phyloP scores from a whole-genome alignment of 2,888 invertebrate genomes.

The Tipula unca region DNA sequence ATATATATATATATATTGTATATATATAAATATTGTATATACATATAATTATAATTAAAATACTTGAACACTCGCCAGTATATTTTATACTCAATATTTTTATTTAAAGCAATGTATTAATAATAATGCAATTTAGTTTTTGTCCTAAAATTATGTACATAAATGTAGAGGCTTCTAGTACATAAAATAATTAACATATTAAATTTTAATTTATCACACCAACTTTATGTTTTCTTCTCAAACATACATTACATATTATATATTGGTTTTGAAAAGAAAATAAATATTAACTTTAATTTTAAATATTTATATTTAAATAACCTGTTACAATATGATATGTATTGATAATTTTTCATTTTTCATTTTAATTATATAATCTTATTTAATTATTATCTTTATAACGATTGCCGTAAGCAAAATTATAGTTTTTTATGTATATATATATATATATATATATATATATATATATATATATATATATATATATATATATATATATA shows the following conservation, averaged over 20 bases:
- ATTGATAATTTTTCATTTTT: background rate
- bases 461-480: background rate
- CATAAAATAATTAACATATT: background rate
- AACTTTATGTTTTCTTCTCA: background rate
- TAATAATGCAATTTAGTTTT: background rate
- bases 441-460: background rate
- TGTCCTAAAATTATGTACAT: background rate
- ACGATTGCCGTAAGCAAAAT: background rate
- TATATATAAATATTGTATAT: background rate
- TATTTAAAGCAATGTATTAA: background rate
- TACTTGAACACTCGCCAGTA: background rate
- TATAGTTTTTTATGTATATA: background rate
- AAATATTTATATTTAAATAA: background rate
- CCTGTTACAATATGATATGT: slow-evolving; percentile 2
- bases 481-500: too few relatives aligned
- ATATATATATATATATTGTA: background rate
- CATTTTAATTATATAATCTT: background rate
- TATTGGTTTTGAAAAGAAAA: background rate
- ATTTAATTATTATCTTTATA: background rate
- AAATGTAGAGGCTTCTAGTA: background rate
- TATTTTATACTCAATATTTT: background rate
- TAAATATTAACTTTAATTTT: background rate
- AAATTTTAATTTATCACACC: background rate
- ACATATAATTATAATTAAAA: background rate
- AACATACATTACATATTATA: background rate